These are phyloP conservation scores for Mycteria americana DNA, from an alignment of 2,797 vertebrate species.

Conservation along the genomic window DNA sequence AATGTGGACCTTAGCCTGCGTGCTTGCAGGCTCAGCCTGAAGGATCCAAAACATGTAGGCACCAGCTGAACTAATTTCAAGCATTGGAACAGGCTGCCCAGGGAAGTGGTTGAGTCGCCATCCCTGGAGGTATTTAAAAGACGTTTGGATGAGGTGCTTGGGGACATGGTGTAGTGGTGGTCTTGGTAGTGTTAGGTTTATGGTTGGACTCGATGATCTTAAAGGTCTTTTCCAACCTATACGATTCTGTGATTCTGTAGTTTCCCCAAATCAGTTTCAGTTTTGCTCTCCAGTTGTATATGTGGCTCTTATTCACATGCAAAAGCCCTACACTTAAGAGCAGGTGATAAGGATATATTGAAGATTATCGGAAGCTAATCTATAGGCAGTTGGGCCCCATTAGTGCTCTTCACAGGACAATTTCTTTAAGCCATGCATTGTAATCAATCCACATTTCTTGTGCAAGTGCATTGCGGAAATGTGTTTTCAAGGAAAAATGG, in stretches of 20 bases:
- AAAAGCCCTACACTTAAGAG: background rate
- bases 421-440: background rate
- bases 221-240: no score
- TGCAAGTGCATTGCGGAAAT: background rate
- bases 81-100: no score
- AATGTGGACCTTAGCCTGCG: background rate
- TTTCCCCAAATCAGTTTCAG: background rate
- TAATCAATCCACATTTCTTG: background rate
- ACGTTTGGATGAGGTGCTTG: no score
- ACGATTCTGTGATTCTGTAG: background rate
- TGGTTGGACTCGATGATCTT: no score
- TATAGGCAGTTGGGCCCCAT: background rate
- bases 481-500: background rate
- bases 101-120: no score
- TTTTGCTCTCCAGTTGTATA: background rate
- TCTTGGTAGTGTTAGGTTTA: no score
- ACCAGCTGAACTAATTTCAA: background rate
- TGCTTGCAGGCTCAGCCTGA: background rate
- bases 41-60: background rate
- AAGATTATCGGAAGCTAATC: background rate
- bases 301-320: background rate
- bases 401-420: background rate
- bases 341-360: background rate
- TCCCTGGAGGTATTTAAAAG: no score
- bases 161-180: no score